Percentiles rank a stretch among this genome's conserved stretches.
phyloP scores from a whole-genome alignment of 2,888 invertebrate genomes.

The Eupithecia centaureata region DNA sequence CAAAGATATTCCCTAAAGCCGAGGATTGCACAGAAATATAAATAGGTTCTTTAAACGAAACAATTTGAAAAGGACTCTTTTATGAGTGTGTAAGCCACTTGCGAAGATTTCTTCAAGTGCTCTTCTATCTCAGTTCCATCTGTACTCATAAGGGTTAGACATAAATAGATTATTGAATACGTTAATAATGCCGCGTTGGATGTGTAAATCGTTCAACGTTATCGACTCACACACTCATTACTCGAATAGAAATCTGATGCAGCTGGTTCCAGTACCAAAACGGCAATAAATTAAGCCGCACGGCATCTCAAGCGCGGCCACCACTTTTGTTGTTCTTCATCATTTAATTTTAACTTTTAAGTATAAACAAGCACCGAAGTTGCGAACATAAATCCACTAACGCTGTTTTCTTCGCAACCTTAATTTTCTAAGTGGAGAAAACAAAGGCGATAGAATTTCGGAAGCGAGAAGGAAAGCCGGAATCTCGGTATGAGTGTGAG shows the following conservation, averaged over 20 bases:
- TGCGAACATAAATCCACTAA: conserved; percentile 23
- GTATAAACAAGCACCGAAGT: conserved; percentile 35
- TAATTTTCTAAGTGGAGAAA: conserved; percentile 38
- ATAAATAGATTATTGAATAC: conserved; percentile 34
- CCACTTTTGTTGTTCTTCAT: conserved; percentile 53
- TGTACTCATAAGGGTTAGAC: conserved; percentile 6
- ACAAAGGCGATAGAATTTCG: conserved; percentile 49
- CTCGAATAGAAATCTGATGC: conserved; percentile 63
- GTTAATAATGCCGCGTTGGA: conserved; percentile 45
- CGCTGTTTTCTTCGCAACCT: conserved; percentile 6
- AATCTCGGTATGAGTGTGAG: conserved; percentile 53
- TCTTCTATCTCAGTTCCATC: conserved; percentile 5
- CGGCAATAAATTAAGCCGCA: conserved; percentile 65
- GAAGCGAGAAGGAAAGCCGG: conserved; percentile 53
- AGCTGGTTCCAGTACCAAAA: conserved; percentile 64
- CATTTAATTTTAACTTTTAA: conserved; percentile 52
- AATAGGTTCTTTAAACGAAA: conserved; percentile 11
- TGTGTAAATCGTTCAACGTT: conserved; percentile 68
- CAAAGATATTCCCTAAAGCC: conserved; percentile 8
- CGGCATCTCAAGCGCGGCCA: conserved; percentile 48
- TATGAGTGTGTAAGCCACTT: conserved; percentile 5
- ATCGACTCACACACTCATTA: conserved; percentile 66
- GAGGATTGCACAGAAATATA: conserved; percentile 1
- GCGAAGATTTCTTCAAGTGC: conserved; percentile 1
- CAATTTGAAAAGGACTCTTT: not conserved